Conservation (phyloP, 2,888 invertebrate species). For the Drosophila niveifrons region DNA sequence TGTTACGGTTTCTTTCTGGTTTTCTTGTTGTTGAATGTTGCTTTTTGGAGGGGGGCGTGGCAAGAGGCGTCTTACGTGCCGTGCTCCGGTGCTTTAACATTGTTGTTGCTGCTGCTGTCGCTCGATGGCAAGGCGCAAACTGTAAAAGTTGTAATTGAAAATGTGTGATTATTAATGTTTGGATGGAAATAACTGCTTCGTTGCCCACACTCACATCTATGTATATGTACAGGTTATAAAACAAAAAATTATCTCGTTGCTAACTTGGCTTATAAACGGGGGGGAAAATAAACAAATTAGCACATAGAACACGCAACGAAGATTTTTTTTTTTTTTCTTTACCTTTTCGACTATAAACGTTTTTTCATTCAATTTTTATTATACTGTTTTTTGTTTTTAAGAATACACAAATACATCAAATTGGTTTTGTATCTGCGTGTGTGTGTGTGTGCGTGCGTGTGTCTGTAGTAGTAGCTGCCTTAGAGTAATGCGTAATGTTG, state of each 20-base stretch:
- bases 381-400: conserved; percentile 8
- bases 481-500: conserved; percentile 42
- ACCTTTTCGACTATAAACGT: conserved; percentile 13
- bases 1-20: conserved; percentile 6
- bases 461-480: conserved; percentile 44
- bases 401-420: conserved; percentile 30
- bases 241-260: conserved; percentile 8
- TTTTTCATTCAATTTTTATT: conserved; percentile 42
- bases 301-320: conserved; percentile 16
- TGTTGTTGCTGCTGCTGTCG: conserved; percentile 66
- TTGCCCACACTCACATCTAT: conserved; percentile 17
- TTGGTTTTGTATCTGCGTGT: conserved; percentile 5
- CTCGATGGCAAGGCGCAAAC: conserved; percentile 81
- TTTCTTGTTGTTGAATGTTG: conserved; percentile 9
- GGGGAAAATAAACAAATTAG: conserved; percentile 19
- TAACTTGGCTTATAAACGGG: conserved; percentile 18
- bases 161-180: conserved; percentile 23
- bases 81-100: conserved; percentile 25
- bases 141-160: conserved; percentile 50
- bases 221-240: conserved; percentile 17
- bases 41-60: conserved; percentile 25
- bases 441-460: conserved; percentile 16
- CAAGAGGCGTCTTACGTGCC: conserved; percentile 42
- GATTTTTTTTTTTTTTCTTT: background rate
- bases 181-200: background rate